Conservation (phyloP, 2,797 vertebrate species). For the Gymnocypris eckloni region DNA sequence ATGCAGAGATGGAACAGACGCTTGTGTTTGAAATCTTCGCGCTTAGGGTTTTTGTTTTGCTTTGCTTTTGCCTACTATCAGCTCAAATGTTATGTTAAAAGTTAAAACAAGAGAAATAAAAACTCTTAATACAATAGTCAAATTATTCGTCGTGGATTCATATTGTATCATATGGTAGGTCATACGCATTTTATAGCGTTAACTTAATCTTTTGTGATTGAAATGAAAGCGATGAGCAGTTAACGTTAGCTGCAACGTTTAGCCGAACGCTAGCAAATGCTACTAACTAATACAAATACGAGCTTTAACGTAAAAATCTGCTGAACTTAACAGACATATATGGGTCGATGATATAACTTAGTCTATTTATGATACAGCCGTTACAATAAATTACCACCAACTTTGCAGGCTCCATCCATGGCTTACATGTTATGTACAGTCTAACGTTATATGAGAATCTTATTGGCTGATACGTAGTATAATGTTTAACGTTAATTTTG, state of each 20-base stretch:
- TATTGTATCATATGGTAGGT: slow-evolving; percentile 27
- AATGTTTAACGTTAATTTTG: neutral
- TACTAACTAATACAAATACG: neutral
- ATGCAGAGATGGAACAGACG: slow-evolving; percentile 56
- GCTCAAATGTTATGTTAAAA: neutral
- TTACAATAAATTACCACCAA: neutral
- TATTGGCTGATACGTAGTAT: neutral
- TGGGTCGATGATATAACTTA: neutral
- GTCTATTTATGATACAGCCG: neutral
- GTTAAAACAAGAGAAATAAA: neutral
- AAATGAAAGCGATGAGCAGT: slow-evolving; percentile 28
- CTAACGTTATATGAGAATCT: neutral
- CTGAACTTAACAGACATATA: neutral
- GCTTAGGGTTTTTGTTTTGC: slow-evolving; percentile 51
- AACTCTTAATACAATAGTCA: neutral
- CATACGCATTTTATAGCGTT: neutral
- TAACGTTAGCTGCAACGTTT: slow-evolving; percentile 44
- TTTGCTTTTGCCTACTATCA: neutral
- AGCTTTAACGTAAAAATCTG: slow-evolving; percentile 5
- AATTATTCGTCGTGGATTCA: neutral
- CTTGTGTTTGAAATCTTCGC: slow-evolving; percentile 81
- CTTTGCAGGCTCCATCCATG: neutral
- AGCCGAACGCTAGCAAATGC: slow-evolving; percentile 2
- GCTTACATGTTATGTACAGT: neutral
- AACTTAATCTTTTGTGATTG: neutral